Evolutionary conservation across 1,140 invertebrate species (phyloP).

Genomic region (Atta colombica): DNA sequence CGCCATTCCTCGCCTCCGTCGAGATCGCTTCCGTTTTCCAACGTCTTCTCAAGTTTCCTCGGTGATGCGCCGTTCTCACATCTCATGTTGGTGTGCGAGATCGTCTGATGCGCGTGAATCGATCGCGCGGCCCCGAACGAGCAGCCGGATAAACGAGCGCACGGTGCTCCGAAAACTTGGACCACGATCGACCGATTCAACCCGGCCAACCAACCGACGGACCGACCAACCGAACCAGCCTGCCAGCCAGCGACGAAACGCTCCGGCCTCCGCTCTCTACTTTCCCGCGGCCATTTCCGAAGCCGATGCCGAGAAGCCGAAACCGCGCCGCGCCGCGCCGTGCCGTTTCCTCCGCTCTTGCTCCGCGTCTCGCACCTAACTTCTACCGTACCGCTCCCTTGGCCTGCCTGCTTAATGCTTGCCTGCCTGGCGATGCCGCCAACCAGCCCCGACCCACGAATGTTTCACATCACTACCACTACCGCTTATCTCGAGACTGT

Average conservation of each 20-base stretch:
- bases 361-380: conserved; percentile 57
- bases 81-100: conserved; percentile 14
- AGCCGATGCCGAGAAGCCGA: conserved; percentile 67
- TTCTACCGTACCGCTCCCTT: conserved; percentile 66
- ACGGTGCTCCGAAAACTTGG: conserved; percentile 58
- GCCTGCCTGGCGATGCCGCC: conserved; percentile 23
- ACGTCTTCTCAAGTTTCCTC: not conserved
- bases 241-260: conserved; percentile 74
- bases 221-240: conserved; percentile 11
- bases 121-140: conserved; percentile 28
- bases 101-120: conserved; percentile 18
- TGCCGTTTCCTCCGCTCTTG: conserved; percentile 38
- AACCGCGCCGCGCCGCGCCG: conserved; percentile 43
- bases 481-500: conserved; percentile 59
- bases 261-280: conserved; percentile 81
- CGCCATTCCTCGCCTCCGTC: not conserved
- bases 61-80: conserved; percentile 32
- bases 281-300: conserved; percentile 86
- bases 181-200: conserved; percentile 12
- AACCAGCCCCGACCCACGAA: conserved; percentile 45
- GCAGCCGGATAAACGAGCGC: conserved; percentile 60
- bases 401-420: conserved; percentile 12
- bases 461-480: conserved; percentile 73
- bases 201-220: not conserved
- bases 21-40: not conserved